These are phyloP conservation scores for Platerodrilus igneus DNA, from an alignment of 2,888 invertebrate species.

Conservation along the genomic window DNA sequence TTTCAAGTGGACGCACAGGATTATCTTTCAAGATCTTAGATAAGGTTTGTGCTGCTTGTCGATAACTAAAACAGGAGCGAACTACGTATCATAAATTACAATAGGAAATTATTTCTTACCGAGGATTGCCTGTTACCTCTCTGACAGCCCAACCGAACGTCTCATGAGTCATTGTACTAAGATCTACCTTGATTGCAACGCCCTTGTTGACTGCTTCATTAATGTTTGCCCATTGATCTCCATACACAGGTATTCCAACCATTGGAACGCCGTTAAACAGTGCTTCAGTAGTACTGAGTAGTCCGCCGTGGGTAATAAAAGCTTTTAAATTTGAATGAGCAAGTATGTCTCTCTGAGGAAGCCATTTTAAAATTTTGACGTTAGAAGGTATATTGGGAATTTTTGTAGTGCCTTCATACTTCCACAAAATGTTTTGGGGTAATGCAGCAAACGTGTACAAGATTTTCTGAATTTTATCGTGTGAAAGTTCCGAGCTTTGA, in stretches of 20 bases:
- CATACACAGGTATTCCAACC: constrained; percentile 2
- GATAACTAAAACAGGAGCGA: neutral
- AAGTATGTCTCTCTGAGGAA: constrained; percentile 53
- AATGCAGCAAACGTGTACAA: constrained; percentile 54
- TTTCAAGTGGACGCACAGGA: constrained; percentile 1
- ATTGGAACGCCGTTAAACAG: constrained; percentile 4
- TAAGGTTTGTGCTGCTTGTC: neutral
- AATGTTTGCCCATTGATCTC: constrained; percentile 1
- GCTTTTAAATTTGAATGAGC: constrained; percentile 4
- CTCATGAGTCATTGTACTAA: constrained; percentile 1
- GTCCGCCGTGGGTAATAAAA: constrained; percentile 8
- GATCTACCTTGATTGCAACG: neutral
- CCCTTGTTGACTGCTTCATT: neutral
- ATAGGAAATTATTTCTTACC: neutral
- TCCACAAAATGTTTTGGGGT: constrained; percentile 61
- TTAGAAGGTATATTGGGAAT: constrained; percentile 53
- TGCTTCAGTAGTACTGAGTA: constrained; percentile 3
- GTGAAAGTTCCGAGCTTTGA: constrained; percentile 21
- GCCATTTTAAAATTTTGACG: constrained; percentile 57
- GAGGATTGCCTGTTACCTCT: constrained; percentile 1
- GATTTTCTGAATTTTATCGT: constrained; percentile 40
- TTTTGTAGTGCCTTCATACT: constrained; percentile 56
- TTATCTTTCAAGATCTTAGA: constrained; percentile 1
- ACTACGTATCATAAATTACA: neutral
- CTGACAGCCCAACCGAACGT: neutral